Conservation (phyloP, 1,140 invertebrate genomes). For the Cataglyphis hispanica region DNA sequence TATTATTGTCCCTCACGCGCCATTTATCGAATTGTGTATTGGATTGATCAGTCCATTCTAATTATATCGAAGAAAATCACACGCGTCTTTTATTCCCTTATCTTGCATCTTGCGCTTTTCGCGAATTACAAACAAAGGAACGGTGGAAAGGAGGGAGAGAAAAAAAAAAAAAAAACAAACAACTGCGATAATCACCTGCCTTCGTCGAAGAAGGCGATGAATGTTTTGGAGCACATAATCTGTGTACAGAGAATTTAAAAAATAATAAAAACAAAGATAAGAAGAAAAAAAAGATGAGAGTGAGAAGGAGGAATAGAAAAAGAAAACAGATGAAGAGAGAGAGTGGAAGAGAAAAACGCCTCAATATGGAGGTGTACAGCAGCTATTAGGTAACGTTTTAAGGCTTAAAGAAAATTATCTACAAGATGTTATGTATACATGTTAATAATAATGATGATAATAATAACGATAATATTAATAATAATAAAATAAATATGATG, state of each 20-base stretch:
- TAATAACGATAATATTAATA: conserved; percentile 47
- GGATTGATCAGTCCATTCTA: conserved; percentile 45
- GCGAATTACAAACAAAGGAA: conserved; percentile 21
- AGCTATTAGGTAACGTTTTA: conserved; percentile 80
- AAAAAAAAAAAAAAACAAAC: too few species aligned
- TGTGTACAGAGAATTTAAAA: conserved; percentile 54
- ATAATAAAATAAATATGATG: conserved; percentile 35
- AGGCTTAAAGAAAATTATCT: conserved; percentile 82
- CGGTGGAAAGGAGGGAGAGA: conserved; percentile 7
- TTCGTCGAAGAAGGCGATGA: conserved; percentile 66
- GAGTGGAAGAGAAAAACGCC: conserved; percentile 47
- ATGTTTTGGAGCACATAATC: conserved; percentile 54
- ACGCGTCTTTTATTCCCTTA: conserved; percentile 15
- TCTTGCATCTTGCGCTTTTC: conserved; percentile 20
- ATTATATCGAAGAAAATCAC: conserved; percentile 46
- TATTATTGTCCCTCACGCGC: conserved; percentile 64
- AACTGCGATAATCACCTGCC: conserved; percentile 42
- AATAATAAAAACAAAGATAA: conserved; percentile 6
- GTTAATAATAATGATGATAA: conserved; percentile 79
- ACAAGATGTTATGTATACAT: conserved; percentile 84
- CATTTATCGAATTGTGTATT: conserved; percentile 44
- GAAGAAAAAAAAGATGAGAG: conserved; percentile 37
- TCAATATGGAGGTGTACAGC: conserved; percentile 58
- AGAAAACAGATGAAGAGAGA: background rate
- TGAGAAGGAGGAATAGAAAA: conserved; percentile 65